Base-by-base conservation (phyloP, 1,140 invertebrate species). In the Pemphigus obesinymphae region DNA sequence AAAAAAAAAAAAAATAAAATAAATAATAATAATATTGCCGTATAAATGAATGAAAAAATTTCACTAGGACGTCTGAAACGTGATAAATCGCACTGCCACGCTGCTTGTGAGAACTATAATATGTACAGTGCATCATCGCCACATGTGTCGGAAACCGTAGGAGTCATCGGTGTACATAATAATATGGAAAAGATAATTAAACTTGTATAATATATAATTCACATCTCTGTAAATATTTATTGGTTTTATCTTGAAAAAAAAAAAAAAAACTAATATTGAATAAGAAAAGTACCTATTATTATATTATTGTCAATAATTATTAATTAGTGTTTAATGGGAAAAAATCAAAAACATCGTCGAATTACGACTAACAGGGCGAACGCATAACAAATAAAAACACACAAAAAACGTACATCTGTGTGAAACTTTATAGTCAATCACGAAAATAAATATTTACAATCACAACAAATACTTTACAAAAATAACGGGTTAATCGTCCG, bases 181-280 rank as follows among this genome's bases (percentile, higher is more conserved):
- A n/a, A n/a, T n/a, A 31, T 50, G 23, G 20, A 73, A 50, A 50
- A 73, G 23, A 31, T 70, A 70, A 70, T 70, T 70, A 70, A 70
- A 70, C 37, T 70, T 3, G 23, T 70, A 70, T 8, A 45, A 43
- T 15, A 17, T 45, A 17, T 6, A 29, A 45, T 70, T 17, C 20
- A 70, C 13, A 58, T 58, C 7, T 13, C 23, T 23, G 53, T 58
- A 29, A 26, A 58, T 45, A 45, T 45, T 40, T 40, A 40, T 40
- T 10, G 37, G 4, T 40, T n/a, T n/a, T n/a, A 23, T 26, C 15
- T 23, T 45, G 4, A 13, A 48, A 48, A 48, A 26, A 55, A 55
- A 58, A 26, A 50, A 7, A 17, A 55, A 55, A 31, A 61, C 6
- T 61, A 61, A 31, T 61, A 10, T n/a, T n/a, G n/a, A n/a, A n/a